Base-by-base conservation (phyloP, 2,888 invertebrate species). In the Ennomos erosarius region DNA sequence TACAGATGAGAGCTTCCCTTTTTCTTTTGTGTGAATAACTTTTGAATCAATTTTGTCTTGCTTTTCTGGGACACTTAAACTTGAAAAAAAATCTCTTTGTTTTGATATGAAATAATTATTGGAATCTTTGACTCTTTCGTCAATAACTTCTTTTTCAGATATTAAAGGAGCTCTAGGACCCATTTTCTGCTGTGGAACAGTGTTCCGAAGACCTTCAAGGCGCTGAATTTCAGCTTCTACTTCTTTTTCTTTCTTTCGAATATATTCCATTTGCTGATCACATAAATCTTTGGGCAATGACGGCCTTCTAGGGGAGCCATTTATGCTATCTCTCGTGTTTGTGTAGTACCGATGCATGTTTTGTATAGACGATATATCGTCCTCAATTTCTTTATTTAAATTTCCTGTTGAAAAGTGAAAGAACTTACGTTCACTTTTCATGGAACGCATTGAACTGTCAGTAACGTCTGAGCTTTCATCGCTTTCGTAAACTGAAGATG, bases 231-330 rank as follows among this genome's bases (percentile, higher is more conserved):
- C 95, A 34, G 93, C 86, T 84, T 94, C 94, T 8, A 96, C 93
- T 78, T 95, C 94, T 70, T 94, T 93, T 85, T 96, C 96, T 82
- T 95, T 95, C 79, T 93, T 93, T 36, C 93, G 82, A 36, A 96
- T 94, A 68, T 95, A 94, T 74, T 94, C 93, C 85, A 95, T 93
- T 86, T 95, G 94, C 68, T 92, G 91, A 57, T 94, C 93, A 82
- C 93, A 93, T 75, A 95, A 79, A 73, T 95, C 95, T 72, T 94
- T 93, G 0, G 95, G 95, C 48, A 95, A 80, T 11, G 95, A 95
- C 8, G 93, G 93, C 49, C 94, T 87, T 50, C 92, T 75, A 1
- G 91, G 90, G 59, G 69, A 66, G 53, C 76, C 70, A 16, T 69
- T 67, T 45, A 62, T 54, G 36, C 76, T 70, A 59, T 88, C 81